A percentile compares a stretch with the other conserved stretches of the same genome.
Evolutionary conservation across 2,113 vertebrate genomes (phyloP).

Genomic region (Sisor rabdophorus): DNA sequence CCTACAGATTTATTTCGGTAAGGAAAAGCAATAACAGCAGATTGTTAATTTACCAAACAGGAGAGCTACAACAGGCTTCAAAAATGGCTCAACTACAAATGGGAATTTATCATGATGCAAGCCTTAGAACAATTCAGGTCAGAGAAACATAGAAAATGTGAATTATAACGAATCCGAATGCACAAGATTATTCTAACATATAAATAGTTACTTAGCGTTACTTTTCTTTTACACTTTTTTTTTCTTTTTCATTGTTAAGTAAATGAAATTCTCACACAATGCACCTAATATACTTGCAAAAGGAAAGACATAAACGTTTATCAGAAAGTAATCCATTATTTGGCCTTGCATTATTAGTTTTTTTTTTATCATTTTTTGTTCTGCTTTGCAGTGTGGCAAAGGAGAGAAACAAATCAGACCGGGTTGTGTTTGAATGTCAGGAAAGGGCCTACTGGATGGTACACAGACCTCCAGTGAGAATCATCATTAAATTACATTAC

Average conservation of each 20-base stretch:
- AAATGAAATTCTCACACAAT: background rate
- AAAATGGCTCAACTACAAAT: slow-evolving; percentile 92
- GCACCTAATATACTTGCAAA: background rate
- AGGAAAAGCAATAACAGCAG: background rate
- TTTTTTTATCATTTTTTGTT: too few relatives aligned
- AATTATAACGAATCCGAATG: background rate
- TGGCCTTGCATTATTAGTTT: background rate
- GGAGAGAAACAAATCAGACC: slow-evolving; percentile 83
- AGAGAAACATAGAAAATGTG: slow-evolving; percentile 46
- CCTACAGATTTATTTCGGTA: background rate
- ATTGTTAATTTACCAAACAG: slow-evolving; percentile 60
- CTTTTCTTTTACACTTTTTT: too few relatives aligned
- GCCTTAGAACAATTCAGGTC: slow-evolving; percentile 92
- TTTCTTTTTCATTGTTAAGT: background rate
- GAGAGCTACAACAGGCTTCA: slow-evolving; percentile 86
- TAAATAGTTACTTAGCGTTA: too few relatives aligned
- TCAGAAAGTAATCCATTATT: background rate
- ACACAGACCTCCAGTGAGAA: slow-evolving; percentile 85
- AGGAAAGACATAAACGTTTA: background rate
- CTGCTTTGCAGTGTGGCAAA: slow-evolving; percentile 75
- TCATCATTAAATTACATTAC: too few relatives aligned
- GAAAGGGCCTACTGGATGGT: slow-evolving; percentile 95
- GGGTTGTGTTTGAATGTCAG: slow-evolving; percentile 89
- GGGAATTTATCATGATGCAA: slow-evolving; percentile 96
- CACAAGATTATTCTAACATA: too few relatives aligned